A percentile compares a stretch with the other conserved stretches of the same genome.
Conservation (phyloP, 2,888 invertebrate species). For the Eupithecia dodoneata region DNA sequence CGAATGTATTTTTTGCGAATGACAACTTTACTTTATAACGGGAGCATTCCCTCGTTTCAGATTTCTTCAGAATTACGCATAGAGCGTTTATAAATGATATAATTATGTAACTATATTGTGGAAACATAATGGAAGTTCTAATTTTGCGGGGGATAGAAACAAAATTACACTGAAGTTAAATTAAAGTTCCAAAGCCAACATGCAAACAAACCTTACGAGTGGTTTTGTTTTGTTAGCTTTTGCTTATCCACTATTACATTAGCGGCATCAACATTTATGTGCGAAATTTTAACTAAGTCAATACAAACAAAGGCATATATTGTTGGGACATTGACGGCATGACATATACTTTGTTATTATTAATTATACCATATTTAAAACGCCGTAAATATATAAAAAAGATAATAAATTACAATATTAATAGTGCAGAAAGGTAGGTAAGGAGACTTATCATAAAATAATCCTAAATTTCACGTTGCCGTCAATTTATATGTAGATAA, state of each 20-base stretch:
- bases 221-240: background rate
- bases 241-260: background rate
- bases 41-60: slow-evolving; percentile 72
- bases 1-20: slow-evolving; percentile 1
- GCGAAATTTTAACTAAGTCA: background rate
- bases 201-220: background rate
- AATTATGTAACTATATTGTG: slow-evolving; percentile 42
- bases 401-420: no score
- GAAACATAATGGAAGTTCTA: slow-evolving; percentile 64
- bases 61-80: slow-evolving; percentile 53
- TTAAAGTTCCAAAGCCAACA: slow-evolving; percentile 5
- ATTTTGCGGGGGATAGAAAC: slow-evolving; percentile 55
- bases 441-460: no score
- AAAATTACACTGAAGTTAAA: slow-evolving; percentile 66
- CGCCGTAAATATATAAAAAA: no score
- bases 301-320: background rate
- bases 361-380: no score
- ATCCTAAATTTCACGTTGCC: no score
- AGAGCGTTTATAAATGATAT: slow-evolving; percentile 47
- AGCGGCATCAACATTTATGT: background rate
- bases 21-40: slow-evolving; percentile 47
- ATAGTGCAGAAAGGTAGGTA: no score
- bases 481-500: no score
- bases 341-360: no score
- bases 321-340: no score